phyloP scores from a whole-genome alignment of 2,888 invertebrate species.

The Tillus elongatus region DNA sequence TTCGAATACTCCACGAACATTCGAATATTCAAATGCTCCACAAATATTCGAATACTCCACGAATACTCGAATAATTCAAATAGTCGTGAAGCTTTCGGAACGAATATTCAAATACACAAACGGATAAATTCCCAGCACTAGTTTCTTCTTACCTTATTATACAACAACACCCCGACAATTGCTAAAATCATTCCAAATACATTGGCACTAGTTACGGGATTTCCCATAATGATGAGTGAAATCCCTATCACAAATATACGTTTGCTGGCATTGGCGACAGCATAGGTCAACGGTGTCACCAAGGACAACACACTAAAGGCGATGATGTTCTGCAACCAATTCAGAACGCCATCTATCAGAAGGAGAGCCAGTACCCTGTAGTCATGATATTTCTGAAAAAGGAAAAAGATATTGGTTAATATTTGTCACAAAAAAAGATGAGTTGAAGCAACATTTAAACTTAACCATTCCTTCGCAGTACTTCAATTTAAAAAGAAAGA shows the following conservation, averaged over 20 bases:
- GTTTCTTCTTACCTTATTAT: slow-evolving; percentile 76
- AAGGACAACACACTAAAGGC: slow-evolving; percentile 88
- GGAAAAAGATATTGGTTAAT: too few relatives aligned
- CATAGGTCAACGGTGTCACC: slow-evolving; percentile 90
- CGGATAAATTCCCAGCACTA: too few relatives aligned
- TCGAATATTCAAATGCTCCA: too few relatives aligned
- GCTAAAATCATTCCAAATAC: slow-evolving; percentile 86
- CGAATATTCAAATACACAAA: too few relatives aligned
- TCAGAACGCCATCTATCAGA: slow-evolving; percentile 73
- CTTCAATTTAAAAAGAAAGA: too few relatives aligned
- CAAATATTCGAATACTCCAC: too few relatives aligned
- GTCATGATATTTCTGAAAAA: slow-evolving; percentile 45
- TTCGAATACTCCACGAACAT: too few relatives aligned
- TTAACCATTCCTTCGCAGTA: too few relatives aligned
- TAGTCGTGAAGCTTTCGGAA: too few relatives aligned
- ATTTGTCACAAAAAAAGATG: too few relatives aligned
- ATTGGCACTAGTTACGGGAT: slow-evolving; percentile 83
- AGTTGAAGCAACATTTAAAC: too few relatives aligned
- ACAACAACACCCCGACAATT: slow-evolving; percentile 79
- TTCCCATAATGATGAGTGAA: slow-evolving; percentile 77
- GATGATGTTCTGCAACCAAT: slow-evolving; percentile 90
- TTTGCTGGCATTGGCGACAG: slow-evolving; percentile 92
- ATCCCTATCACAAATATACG: slow-evolving; percentile 84
- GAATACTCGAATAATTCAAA: too few relatives aligned
- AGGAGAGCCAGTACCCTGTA: slow-evolving; percentile 53